Conservation (phyloP, 2,888 invertebrate genomes). For the Xanthia icteritia region DNA sequence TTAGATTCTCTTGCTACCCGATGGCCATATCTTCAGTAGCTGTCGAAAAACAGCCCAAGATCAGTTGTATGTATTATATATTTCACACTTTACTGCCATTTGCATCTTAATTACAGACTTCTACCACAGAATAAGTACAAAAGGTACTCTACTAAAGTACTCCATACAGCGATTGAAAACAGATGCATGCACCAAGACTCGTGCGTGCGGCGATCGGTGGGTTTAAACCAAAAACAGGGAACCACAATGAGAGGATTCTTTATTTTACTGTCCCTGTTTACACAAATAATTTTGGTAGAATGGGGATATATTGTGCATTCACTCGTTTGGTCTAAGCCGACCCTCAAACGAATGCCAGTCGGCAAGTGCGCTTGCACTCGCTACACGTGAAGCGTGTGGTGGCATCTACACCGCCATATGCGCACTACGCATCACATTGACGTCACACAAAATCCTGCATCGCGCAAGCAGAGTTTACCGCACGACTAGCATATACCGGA, state of each 20-base stretch:
- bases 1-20: too few species aligned
- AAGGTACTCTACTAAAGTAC: not conserved
- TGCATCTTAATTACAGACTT: not conserved
- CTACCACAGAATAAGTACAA: not conserved
- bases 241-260: not conserved
- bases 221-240: not conserved
- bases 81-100: not conserved
- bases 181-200: not conserved
- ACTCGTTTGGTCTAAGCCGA: not conserved
- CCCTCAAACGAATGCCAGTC: not conserved
- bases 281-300: not conserved
- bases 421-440: too few species aligned
- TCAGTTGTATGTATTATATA: too few species aligned
- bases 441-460: too few species aligned
- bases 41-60: not conserved
- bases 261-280: not conserved
- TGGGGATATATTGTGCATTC: not conserved
- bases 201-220: not conserved
- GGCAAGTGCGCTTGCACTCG: not conserved
- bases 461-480: too few species aligned
- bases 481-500: too few species aligned
- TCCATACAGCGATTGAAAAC: not conserved
- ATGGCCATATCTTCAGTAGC: not conserved
- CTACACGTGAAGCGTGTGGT: not conserved
- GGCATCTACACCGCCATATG: too few species aligned